A percentile compares a stretch with the other conserved stretches of the same genome.
phyloP scores from a whole-genome alignment of 2,797 vertebrate species.

The Clarias pachynema region DNA sequence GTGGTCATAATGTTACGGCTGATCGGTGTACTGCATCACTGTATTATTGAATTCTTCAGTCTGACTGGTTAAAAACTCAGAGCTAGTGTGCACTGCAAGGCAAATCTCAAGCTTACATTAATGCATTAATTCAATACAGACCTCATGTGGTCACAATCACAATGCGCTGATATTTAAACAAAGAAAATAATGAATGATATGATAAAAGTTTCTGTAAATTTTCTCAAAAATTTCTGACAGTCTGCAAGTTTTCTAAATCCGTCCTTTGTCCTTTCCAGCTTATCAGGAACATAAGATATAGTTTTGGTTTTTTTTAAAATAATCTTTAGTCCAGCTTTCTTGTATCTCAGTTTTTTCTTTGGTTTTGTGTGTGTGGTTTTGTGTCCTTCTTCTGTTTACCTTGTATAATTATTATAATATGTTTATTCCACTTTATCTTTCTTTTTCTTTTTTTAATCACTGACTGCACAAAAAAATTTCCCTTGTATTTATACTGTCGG shows the following conservation, averaged over 20 bases:
- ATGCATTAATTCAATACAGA: neutral
- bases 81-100: neutral
- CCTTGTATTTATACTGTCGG: no score
- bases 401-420: no score
- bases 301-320: neutral
- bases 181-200: neutral
- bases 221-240: neutral
- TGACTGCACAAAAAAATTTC: no score
- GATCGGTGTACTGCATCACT: no score
- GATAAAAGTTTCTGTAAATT: neutral
- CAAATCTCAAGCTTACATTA: neutral
- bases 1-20: no score
- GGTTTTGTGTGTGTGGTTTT: no score
- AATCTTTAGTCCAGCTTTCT: neutral
- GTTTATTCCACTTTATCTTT: no score
- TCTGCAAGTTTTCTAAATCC: no score
- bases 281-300: neutral
- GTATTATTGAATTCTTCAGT: neutral
- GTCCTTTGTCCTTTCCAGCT: neutral
- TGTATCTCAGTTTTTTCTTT: neutral
- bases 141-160: neutral
- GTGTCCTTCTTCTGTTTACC: no score
- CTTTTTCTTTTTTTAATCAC: no score
- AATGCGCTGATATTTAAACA: neutral
- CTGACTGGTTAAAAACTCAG: neutral